Percentiles rank a stretch among this genome's conserved stretches.
These are phyloP conservation scores for Sciurus niger DNA, from an alignment of 2,113 vertebrate genomes.

Conservation along the genomic window DNA sequence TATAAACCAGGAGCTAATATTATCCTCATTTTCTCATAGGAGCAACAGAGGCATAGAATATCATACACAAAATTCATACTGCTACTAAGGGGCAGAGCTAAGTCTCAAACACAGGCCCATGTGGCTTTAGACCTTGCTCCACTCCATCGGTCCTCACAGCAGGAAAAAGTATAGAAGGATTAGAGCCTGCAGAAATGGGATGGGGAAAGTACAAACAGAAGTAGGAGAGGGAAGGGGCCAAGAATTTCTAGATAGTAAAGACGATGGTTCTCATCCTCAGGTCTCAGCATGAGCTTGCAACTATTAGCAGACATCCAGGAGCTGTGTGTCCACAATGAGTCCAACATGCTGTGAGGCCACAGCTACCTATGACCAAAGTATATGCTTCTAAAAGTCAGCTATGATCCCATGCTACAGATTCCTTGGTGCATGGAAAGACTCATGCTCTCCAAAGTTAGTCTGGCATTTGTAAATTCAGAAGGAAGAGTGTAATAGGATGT, in stretches of 20 bases:
- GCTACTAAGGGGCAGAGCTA: not conserved
- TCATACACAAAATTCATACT: not conserved
- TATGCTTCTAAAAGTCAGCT: not conserved
- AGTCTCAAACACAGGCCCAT: not conserved
- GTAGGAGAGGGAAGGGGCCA: not conserved
- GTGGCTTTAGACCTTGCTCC: not conserved
- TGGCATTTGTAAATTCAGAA: slow-evolving; percentile 39
- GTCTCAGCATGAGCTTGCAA: not conserved
- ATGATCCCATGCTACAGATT: not conserved
- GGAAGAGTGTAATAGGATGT: not conserved
- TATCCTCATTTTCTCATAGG: not conserved
- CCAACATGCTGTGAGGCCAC: not conserved
- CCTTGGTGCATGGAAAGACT: not conserved
- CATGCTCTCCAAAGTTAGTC: not conserved
- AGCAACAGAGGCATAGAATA: slow-evolving; percentile 1
- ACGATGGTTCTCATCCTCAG: not conserved
- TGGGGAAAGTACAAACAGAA: not conserved
- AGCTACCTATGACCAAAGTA: not conserved
- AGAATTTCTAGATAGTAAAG: not conserved
- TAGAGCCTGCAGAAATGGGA: not conserved
- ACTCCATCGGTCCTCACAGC: not conserved
- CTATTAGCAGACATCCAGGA: not conserved
- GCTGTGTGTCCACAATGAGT: not conserved
- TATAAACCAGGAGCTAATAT: not conserved
- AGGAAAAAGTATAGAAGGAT: not conserved